Base-by-base conservation (phyloP, 2,888 invertebrate species). In the Blomia tropicalis region DNA sequence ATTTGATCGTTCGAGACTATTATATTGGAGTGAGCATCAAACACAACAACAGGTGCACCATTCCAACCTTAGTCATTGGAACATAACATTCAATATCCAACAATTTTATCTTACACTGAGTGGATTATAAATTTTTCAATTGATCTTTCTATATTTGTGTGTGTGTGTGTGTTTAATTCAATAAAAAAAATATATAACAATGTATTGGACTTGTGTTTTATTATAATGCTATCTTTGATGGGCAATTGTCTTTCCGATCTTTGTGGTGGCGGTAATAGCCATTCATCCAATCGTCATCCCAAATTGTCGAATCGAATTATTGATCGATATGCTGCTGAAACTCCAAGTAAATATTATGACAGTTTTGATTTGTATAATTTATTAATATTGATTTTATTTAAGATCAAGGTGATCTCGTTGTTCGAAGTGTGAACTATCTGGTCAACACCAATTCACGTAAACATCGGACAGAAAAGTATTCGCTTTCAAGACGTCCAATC, bases 391-490 rank as follows among this genome's bases (percentile, higher is more conserved):
- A n/a, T 54, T 56, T 5, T 47, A 14, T 31, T 14, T 19, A 29
- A 62, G 64, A 64, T 41, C 53, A 51, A 2, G 47, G 53, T 41
- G 82, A 87, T 63, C 75, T 87, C 61, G 80, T 82, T 14, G 80
- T 89, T 5, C 77, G 81, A 68, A 78, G 79, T 64, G 82, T 88
- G 63, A 84, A 90, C 72, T 81, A 83, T 60, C 83, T 83, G 70
- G 76, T 83, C 60, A 77, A 78, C 5, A 79, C 81, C 43, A 91
- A 91, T 73, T 85, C 86, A 7, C 77, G 78, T 43, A 78, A 79
- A 64, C 90, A 90, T 72, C 81, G 82, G 71, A 90, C 90, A 0
- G 80, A 79, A 70, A 82, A 83, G 71, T 90, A 83, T 73, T 83
- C 85, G 70, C 73, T 84, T 69, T 84, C 85, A 82, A 79, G 77